Conservation (phyloP, 2,888 invertebrate genomes). For the Caenorhabditis macrosperma region DNA sequence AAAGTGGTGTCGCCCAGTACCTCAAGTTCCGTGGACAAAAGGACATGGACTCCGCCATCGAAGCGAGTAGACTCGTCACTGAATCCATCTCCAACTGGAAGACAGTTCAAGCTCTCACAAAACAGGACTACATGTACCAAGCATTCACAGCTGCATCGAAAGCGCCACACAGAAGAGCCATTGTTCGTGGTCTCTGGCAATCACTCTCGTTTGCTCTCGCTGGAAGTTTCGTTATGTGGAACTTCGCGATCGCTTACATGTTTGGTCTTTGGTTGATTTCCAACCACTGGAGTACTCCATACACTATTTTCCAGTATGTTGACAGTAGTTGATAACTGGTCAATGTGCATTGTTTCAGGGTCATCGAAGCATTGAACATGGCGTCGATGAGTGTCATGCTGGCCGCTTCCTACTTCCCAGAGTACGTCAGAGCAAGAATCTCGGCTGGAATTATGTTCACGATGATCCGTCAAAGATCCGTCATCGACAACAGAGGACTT, state of each 20-base stretch:
- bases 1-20: constrained; percentile 70
- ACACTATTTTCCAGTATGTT: constrained; percentile 74
- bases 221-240: constrained; percentile 71
- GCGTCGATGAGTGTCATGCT: constrained; percentile 82
- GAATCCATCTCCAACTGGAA: constrained; percentile 81
- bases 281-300: constrained; percentile 68
- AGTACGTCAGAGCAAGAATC: constrained; percentile 81
- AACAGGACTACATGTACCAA: constrained; percentile 80
- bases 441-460: constrained; percentile 80
- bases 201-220: constrained; percentile 68
- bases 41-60: constrained; percentile 72
- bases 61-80: constrained; percentile 78
- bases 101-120: constrained; percentile 81
- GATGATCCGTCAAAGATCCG: constrained; percentile 78
- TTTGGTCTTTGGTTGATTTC: constrained; percentile 72
- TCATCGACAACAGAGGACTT: constrained; percentile 80
- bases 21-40: constrained; percentile 71
- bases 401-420: constrained; percentile 81
- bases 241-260: constrained; percentile 75
- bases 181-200: constrained; percentile 70
- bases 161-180: constrained; percentile 67
- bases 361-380: constrained; percentile 83
- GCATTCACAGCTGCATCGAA: constrained; percentile 63
- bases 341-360: constrained; percentile 79
- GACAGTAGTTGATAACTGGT: neutral